A percentile compares a stretch with the other conserved stretches of the same genome.
Evolutionary conservation across 2,888 invertebrate genomes (phyloP).

Genomic region (Cosmopolites sordidus): DNA sequence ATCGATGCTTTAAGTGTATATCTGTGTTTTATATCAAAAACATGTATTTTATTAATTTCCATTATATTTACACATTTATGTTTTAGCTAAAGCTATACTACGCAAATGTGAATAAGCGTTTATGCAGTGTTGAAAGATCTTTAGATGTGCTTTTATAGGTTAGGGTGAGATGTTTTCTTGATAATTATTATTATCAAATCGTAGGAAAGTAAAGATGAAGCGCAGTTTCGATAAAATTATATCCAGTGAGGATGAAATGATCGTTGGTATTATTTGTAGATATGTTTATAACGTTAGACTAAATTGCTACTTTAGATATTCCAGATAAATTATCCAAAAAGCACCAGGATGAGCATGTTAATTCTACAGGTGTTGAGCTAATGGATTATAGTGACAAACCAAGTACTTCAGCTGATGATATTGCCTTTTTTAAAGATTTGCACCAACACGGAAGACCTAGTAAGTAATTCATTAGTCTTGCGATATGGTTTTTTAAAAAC

Average conservation of each 20-base stretch:
- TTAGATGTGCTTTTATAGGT: too few species aligned
- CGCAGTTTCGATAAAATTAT: constrained; percentile 2
- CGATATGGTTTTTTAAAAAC: too few species aligned
- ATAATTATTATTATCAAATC: background rate
- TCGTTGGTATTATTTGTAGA: background rate
- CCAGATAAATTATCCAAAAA: too few species aligned
- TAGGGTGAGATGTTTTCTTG: background rate
- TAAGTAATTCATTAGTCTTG: too few species aligned
- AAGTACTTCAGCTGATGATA: background rate
- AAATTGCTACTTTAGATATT: too few species aligned
- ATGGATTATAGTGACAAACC: constrained; percentile 5
- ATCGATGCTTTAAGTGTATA: background rate
- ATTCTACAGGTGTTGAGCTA: background rate
- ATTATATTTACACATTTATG: too few species aligned
- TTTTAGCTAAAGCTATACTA: too few species aligned
- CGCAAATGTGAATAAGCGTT: too few species aligned
- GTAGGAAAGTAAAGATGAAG: constrained; percentile 4
- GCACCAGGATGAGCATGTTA: background rate
- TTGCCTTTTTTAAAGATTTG: constrained; percentile 2
- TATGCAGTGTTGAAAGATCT: too few species aligned
- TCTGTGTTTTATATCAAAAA: too few species aligned
- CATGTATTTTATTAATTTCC: too few species aligned
- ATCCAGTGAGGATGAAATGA: background rate
- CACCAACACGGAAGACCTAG: background rate
- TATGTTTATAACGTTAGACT: background rate